A percentile compares a stretch with the other conserved stretches of the same genome.
phyloP scores from a whole-genome alignment of 2,113 vertebrate genomes.

The Phylloscopus trochilus region DNA sequence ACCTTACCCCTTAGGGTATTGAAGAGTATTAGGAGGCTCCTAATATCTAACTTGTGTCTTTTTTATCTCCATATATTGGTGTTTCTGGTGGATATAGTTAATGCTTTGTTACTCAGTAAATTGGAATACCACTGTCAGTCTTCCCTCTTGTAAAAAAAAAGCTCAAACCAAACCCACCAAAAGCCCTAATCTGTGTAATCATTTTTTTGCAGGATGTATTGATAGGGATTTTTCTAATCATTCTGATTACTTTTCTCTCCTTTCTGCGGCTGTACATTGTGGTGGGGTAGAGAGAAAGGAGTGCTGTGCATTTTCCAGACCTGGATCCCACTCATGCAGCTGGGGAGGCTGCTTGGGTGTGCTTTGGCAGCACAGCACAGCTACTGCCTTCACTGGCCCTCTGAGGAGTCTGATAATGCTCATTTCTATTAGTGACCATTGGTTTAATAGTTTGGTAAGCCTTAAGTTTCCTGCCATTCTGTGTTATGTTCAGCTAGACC shows the following conservation, averaged over 20 bases:
- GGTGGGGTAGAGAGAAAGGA: not conserved
- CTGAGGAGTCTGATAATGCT: not conserved
- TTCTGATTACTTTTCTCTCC: not conserved
- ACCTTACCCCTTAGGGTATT: not conserved
- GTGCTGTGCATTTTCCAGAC: not conserved
- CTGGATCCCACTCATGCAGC: not conserved
- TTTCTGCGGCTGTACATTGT: not conserved
- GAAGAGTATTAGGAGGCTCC: not conserved
- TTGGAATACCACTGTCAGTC: not conserved
- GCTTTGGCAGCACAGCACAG: not conserved
- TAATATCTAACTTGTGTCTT: not conserved
- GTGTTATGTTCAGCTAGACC: not conserved
- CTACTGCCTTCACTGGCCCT: not conserved
- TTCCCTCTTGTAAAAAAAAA: not conserved
- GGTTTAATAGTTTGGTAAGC: not conserved
- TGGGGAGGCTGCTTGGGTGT: not conserved
- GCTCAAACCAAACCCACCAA: not conserved
- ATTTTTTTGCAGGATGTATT: not conserved
- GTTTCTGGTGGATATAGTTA: not conserved
- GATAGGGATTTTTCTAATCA: not conserved
- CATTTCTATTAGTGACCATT: not conserved
- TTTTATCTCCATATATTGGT: not conserved
- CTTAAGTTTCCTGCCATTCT: not conserved
- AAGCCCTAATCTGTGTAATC: not conserved
- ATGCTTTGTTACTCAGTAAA: not conserved